These are phyloP conservation scores for Serripes groenlandicus DNA, from an alignment of 2,888 invertebrate genomes.

Conservation along the genomic window DNA sequence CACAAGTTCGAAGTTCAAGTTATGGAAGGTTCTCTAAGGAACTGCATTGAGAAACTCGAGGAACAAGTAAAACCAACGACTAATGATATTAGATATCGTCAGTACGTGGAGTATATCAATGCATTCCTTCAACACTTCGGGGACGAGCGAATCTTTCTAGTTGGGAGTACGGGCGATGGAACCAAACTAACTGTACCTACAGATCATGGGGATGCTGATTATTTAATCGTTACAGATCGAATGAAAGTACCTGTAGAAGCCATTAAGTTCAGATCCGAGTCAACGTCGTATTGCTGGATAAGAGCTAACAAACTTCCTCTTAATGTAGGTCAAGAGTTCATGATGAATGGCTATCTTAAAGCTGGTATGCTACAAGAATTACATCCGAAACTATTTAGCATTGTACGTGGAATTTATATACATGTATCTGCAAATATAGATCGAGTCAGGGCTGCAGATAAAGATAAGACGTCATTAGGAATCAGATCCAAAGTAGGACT, in stretches of 20 bases:
- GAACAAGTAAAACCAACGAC: constrained; percentile 31
- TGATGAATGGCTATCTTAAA: neutral
- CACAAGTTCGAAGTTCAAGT: neutral
- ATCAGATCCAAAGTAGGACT: constrained; percentile 3
- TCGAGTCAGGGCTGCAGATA: neutral
- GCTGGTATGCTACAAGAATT: neutral
- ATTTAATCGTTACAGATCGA: neutral
- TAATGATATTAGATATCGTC: constrained; percentile 26
- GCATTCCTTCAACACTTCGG: constrained; percentile 10
- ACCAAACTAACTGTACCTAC: neutral
- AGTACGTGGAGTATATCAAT: constrained; percentile 41
- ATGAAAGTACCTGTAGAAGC: neutral
- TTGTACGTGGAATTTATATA: neutral
- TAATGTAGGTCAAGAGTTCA: neutral
- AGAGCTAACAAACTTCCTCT: neutral
- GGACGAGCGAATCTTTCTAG: neutral
- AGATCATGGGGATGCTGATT: constrained; percentile 10
- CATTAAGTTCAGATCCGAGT: neutral
- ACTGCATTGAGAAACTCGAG: constrained; percentile 1
- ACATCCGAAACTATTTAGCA: neutral
- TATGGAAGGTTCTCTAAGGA: neutral
- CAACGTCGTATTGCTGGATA: neutral
- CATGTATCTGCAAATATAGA: neutral
- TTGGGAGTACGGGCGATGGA: constrained; percentile 5
- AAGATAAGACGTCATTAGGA: neutral